Conservation (phyloP, 2,888 invertebrate genomes). For the Polydrusus cervinus region DNA sequence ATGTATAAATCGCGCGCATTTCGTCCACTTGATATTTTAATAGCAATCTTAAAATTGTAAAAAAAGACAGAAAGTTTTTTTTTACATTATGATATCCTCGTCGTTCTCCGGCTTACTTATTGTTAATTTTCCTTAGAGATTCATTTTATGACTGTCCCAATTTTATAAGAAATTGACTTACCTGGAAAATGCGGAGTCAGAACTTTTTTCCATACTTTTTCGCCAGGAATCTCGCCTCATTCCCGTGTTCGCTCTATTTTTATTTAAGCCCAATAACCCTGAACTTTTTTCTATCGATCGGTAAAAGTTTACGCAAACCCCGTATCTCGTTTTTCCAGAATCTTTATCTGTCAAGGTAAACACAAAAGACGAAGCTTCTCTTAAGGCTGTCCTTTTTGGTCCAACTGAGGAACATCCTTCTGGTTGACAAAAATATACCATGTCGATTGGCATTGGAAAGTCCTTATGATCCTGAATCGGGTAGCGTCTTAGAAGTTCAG, state of each 20-base stretch:
- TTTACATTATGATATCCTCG: too few relatives aligned
- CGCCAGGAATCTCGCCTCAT: conserved; percentile 91
- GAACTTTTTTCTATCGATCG: conserved; percentile 85
- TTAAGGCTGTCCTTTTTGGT: conserved; percentile 85
- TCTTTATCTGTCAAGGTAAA: conserved; percentile 99
- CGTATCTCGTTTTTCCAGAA: conserved; percentile 94
- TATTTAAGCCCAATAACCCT: conserved; percentile 63
- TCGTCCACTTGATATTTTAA: too few relatives aligned
- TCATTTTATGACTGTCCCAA: too few relatives aligned
- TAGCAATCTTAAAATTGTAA: too few relatives aligned
- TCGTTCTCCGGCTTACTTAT: too few relatives aligned
- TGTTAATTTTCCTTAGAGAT: too few relatives aligned
- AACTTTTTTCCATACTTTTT: conserved; percentile 93
- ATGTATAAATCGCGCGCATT: too few relatives aligned
- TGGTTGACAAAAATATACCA: conserved; percentile 99
- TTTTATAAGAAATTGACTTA: conserved; percentile 65
- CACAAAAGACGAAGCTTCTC: conserved; percentile 97
- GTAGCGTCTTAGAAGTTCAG: conserved; percentile 95
- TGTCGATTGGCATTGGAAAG: conserved; percentile 97
- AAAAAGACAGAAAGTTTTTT: too few relatives aligned
- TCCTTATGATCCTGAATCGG: conserved; percentile 97
- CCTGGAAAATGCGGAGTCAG: conserved; percentile 95
- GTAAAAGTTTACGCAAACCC: conserved; percentile 99
- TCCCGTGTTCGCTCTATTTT: conserved; percentile 74
- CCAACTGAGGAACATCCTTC: conserved; percentile 97